Evolutionary conservation across 2,797 vertebrate genomes (phyloP).

Genomic region (Cottoperca gobio): DNA sequence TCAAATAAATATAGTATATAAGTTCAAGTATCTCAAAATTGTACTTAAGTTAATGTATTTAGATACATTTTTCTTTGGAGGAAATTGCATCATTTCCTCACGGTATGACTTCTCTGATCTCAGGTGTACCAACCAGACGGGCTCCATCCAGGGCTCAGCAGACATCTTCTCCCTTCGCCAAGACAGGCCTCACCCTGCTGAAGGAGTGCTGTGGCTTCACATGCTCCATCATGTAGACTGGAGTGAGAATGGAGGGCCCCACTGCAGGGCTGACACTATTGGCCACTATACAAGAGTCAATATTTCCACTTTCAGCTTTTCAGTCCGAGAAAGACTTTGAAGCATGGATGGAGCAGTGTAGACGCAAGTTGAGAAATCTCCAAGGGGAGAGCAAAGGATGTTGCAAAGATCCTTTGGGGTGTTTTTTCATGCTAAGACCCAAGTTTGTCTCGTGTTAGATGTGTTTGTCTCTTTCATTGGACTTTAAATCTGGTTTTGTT

Average conservation of each 20-base stretch:
- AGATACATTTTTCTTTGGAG: no score
- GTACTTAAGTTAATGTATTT: no score
- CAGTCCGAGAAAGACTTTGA: conserved; percentile 42
- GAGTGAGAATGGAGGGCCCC: background rate
- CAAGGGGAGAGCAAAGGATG: background rate
- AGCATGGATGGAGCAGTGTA: conserved; percentile 14
- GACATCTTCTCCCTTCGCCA: conserved; percentile 84
- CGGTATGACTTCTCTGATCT: conserved; percentile 2
- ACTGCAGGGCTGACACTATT: background rate
- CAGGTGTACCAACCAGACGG: conserved; percentile 80
- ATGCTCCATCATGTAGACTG: conserved; percentile 89
- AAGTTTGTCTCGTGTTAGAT: conserved; percentile 11
- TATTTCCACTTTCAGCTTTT: conserved; percentile 56
- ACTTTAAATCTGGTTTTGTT: background rate
- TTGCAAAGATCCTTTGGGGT: conserved; percentile 6
- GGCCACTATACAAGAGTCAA: conserved; percentile 28
- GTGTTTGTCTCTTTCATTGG: conserved; percentile 1
- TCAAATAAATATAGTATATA: no score
- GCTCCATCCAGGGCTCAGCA: conserved; percentile 82
- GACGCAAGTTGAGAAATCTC: conserved; percentile 10
- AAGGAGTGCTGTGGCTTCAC: conserved; percentile 94
- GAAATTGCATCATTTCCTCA: background rate
- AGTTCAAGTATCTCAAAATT: no score
- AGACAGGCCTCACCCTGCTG: conserved; percentile 89
- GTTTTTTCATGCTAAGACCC: conserved; percentile 4